These are phyloP conservation scores for Meta bourneti DNA, from an alignment of 2,888 invertebrate genomes.

Conservation along the genomic window DNA sequence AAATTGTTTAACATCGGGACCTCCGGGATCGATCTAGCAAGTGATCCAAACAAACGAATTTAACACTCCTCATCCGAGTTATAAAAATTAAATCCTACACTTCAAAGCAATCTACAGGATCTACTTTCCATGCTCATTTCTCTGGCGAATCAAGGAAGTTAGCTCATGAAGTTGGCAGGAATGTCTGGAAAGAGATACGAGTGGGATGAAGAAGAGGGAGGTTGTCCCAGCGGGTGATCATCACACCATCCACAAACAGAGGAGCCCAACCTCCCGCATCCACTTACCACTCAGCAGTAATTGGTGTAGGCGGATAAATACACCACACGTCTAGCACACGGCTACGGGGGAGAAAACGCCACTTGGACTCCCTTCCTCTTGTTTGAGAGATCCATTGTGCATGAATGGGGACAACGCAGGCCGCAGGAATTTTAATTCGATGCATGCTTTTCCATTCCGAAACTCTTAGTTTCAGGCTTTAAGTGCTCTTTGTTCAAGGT, in stretches of 20 bases:
- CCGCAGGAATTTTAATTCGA: slow-evolving; percentile 20
- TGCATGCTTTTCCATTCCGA: not conserved
- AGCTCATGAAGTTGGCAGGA: too few species aligned
- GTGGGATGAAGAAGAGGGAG: slow-evolving; percentile 21
- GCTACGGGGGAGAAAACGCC: slow-evolving; percentile 3
- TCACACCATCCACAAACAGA: slow-evolving; percentile 68
- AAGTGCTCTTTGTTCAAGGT: slow-evolving; percentile 22
- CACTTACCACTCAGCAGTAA: slow-evolving; percentile 16
- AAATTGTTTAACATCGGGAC: too few species aligned
- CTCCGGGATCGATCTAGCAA: too few species aligned
- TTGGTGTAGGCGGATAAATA: slow-evolving; percentile 58
- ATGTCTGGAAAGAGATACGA: too few species aligned
- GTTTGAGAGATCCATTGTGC: slow-evolving; percentile 3
- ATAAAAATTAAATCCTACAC: too few species aligned
- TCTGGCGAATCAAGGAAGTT: too few species aligned
- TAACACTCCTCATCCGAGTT: too few species aligned
- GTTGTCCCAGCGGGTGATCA: slow-evolving; percentile 55
- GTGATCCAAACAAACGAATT: too few species aligned
- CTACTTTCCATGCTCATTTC: too few species aligned
- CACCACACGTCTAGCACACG: not conserved
- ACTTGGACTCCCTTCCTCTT: slow-evolving; percentile 24
- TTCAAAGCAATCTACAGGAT: too few species aligned
- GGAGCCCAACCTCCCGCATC: slow-evolving; percentile 39
- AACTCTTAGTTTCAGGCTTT: not conserved
- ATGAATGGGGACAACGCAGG: not conserved